Base-by-base conservation (phyloP, 1,140 invertebrate genomes). In the Magallana gigas region DNA sequence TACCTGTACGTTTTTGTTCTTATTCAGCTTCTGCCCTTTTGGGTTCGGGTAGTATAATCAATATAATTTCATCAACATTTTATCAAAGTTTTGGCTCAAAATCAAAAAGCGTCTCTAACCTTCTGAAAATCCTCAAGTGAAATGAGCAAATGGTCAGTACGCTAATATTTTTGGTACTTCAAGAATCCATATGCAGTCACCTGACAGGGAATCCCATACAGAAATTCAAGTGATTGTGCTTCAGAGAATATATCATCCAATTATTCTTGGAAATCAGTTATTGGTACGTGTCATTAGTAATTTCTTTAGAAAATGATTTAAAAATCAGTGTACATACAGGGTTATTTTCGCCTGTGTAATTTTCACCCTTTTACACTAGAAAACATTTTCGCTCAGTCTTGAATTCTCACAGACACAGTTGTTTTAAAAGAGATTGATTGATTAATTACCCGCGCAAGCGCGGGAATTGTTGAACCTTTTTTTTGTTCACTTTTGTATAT, bases 241-340 rank as follows among this genome's bases (percentile, higher is more conserved):
- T n/a, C 48, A 23, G 14, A 14, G 85, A 57, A n/a, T 83, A 4
- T 88, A 56, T 23, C 87, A 88, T 57, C 87, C 87, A n/a, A 81
- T 88, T 57, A 85, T 88, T 36, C 48, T n/a, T 16, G 87, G 83
- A 7, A 81, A 23, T 7, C 57, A 85, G 8, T 88, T 84, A 81
- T 62, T 88, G 29, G n/a, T n/a, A n/a, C n/a, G 62, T 62, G 48
- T 56, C 23, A 18, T 58, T 83, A 11, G 82, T n/a, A 18, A 80
- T 88, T 48, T 57, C 85, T 0, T 62, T 85, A 62, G 87, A 88
- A n/a, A n/a, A n/a, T n/a, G n/a, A n/a, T n/a, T n/a, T n/a, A n/a
- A n/a, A n/a, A n/a, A n/a, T n/a, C n/a, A n/a, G n/a, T n/a, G n/a
- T n/a, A n/a, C n/a, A n/a, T n/a, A n/a, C n/a, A n/a, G n/a, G n/a